Evolutionary conservation across 2,113 vertebrate species (phyloP).

Genomic region (Ceyx margarethae): DNA sequence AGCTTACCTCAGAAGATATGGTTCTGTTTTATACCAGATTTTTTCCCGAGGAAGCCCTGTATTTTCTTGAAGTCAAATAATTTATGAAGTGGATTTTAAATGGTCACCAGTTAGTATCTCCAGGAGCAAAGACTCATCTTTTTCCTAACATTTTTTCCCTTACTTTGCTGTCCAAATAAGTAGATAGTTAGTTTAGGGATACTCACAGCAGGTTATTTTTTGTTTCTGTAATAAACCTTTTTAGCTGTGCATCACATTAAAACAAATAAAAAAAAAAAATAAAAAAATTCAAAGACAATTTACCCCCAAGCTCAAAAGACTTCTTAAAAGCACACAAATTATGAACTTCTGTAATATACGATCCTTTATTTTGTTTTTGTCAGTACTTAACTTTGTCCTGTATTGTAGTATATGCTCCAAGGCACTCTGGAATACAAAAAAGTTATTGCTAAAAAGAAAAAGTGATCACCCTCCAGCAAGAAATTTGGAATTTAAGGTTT

Average conservation of each 20-base stretch:
- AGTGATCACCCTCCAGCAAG: neutral
- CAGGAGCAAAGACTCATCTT: neutral
- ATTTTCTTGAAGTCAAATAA: neutral
- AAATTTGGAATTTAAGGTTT: neutral
- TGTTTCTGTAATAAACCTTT: neutral
- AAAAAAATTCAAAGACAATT: neutral
- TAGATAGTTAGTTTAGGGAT: neutral
- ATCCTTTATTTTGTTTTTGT: neutral
- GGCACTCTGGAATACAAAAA: neutral
- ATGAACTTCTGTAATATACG: accelerated
- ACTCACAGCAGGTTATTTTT: neutral
- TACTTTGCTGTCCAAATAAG: neutral
- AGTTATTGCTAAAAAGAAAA: neutral
- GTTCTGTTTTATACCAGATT: neutral
- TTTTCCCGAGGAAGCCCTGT: neutral
- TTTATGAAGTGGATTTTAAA: neutral
- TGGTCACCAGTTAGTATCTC: neutral
- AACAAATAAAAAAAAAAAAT: neutral
- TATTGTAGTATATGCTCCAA: neutral
- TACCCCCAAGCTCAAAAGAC: neutral
- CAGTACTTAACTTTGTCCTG: neutral
- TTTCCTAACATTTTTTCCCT: neutral
- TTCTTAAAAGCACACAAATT: neutral
- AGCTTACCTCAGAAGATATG: neutral
- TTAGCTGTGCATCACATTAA: neutral